Conservation (phyloP, 2,797 vertebrate genomes). For the Microcaecilia unicolor region DNA sequence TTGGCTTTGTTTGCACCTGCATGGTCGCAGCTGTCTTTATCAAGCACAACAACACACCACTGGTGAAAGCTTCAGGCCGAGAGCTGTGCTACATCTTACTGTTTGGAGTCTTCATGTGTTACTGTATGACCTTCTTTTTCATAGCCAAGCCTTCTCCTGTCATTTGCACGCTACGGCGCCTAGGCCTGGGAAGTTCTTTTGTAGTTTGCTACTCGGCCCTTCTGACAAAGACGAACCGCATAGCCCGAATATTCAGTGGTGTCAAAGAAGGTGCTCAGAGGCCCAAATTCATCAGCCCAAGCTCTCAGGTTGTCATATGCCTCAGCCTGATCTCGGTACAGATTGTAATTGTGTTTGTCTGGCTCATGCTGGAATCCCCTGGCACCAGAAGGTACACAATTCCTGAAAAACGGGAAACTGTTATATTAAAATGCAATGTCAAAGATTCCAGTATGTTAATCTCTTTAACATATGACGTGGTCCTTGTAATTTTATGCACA, state of each 20-base stretch:
- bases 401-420: conserved; percentile 87
- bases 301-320: conserved; percentile 96
- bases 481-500: conserved; percentile 94
- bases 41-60: conserved; percentile 85
- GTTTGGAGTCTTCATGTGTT: conserved; percentile 88
- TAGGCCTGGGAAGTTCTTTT: conserved; percentile 90
- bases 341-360: conserved; percentile 84
- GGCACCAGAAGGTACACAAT: conserved; percentile 85
- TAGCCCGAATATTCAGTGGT: conserved; percentile 88
- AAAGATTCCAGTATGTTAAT: conserved; percentile 95
- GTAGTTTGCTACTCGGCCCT: conserved; percentile 94
- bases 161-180: conserved; percentile 82
- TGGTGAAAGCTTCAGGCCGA: conserved; percentile 93
- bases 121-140: conserved; percentile 97
- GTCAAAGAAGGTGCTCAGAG: conserved; percentile 87
- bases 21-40: conserved; percentile 84
- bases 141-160: conserved; percentile 91
- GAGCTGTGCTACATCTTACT: conserved; percentile 94
- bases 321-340: conserved; percentile 90
- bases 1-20: conserved; percentile 86
- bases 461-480: conserved; percentile 87
- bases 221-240: conserved; percentile 96
- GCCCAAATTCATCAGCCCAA: conserved; percentile 94
- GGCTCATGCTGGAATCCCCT: conserved; percentile 88
- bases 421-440: conserved; percentile 95